Conservation (phyloP, 2,797 vertebrate species). For the Periophthalmus magnuspinnatus region DNA sequence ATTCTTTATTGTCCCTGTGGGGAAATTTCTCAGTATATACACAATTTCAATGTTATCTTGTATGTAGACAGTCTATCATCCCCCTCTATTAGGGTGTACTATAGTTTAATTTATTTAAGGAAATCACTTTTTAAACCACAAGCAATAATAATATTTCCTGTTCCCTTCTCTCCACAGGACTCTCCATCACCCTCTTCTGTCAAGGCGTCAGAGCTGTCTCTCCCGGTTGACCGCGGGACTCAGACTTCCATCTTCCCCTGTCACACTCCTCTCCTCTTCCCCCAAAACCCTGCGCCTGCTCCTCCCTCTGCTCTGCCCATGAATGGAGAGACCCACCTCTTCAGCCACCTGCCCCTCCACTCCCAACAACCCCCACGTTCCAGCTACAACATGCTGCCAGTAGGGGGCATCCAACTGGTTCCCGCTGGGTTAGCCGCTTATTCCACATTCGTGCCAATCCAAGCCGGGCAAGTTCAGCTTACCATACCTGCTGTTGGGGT, state of each 20-base stretch:
- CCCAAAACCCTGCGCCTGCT: conserved; percentile 25
- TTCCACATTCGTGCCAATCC: conserved; percentile 94
- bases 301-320: conserved; percentile 38
- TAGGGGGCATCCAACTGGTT: conserved; percentile 93
- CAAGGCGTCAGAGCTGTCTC: conserved; percentile 50
- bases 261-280: conserved; percentile 68
- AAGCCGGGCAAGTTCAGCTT: conserved; percentile 88
- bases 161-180: conserved; percentile 51
- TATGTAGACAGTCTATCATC: too few relatives aligned
- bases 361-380: conserved; percentile 89
- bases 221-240: conserved; percentile 71
- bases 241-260: conserved; percentile 70
- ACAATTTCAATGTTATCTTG: too few relatives aligned
- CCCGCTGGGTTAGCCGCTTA: conserved; percentile 88
- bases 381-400: conserved; percentile 87
- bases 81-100: too few relatives aligned
- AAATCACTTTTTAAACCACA: background rate
- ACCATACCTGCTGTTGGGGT: conserved; percentile 91
- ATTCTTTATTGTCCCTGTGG: too few relatives aligned
- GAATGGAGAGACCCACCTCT: conserved; percentile 82
- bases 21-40: too few relatives aligned
- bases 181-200: conserved; percentile 22
- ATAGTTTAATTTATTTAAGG: too few relatives aligned
- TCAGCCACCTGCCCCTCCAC: conserved; percentile 96
- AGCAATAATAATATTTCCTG: background rate